A percentile compares a stretch with the other conserved stretches of the same genome.
Conservation (phyloP, 2,113 vertebrate species). For the Eclectus roratus region DNA sequence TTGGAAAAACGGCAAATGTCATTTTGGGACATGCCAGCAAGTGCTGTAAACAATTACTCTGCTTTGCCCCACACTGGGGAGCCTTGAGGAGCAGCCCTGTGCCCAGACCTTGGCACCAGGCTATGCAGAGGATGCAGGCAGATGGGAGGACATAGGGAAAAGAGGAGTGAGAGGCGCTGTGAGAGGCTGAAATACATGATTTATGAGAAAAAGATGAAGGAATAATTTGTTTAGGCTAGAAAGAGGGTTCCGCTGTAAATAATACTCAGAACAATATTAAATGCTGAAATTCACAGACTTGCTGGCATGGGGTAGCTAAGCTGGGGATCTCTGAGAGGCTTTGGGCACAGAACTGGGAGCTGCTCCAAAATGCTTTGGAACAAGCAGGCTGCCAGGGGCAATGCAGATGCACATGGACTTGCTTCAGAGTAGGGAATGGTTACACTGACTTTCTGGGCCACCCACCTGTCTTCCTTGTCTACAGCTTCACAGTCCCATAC, state of each 20-base stretch:
- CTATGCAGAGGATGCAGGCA: not conserved
- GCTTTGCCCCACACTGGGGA: not conserved
- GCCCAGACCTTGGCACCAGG: not conserved
- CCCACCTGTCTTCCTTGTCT: rapidly evolving
- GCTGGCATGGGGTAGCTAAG: not conserved
- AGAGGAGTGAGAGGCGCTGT: not conserved
- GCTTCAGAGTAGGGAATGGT: not conserved
- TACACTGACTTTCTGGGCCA: not conserved
- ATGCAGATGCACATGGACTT: not conserved
- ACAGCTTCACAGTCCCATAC: not conserved
- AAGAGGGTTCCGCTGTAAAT: not conserved
- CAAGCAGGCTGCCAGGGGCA: not conserved
- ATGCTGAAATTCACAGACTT: not conserved
- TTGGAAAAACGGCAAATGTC: conserved; percentile 52
- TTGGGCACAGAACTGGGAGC: not conserved
- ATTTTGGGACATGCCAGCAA: conserved; percentile 21
- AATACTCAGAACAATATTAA: not conserved
- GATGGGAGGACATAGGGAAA: not conserved
- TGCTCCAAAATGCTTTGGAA: not conserved
- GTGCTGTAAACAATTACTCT: not conserved
- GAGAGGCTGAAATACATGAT: not conserved
- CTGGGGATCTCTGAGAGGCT: not conserved
- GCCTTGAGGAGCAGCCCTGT: not conserved
- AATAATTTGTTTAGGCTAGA: not conserved
- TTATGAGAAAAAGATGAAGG: not conserved